Evolutionary conservation across 2,113 vertebrate species (phyloP).

Genomic region (Lipotes vexillifer): DNA sequence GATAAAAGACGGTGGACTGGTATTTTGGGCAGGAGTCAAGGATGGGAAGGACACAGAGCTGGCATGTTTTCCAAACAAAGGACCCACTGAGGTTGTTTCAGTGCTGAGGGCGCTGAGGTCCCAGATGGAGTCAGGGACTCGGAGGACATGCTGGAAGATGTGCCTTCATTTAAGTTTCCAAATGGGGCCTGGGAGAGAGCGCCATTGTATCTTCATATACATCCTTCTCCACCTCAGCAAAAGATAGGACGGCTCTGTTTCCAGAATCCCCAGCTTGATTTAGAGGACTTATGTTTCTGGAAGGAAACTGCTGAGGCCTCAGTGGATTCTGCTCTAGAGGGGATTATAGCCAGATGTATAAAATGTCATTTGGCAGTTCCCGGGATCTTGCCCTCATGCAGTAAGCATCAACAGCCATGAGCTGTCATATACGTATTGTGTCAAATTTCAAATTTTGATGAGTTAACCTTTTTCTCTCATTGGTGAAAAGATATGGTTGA

Average conservation of each 20-base stretch:
- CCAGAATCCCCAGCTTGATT: background rate
- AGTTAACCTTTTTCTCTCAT: background rate
- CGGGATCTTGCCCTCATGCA: background rate
- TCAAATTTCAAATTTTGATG: background rate
- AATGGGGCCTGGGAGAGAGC: background rate
- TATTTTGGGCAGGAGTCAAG: background rate
- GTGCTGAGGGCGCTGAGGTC: background rate
- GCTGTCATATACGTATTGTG: background rate
- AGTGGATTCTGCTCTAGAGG: background rate
- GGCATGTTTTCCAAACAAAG: background rate
- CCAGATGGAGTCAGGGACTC: background rate
- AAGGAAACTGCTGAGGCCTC: background rate
- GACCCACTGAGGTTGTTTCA: background rate
- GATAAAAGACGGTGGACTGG: background rate
- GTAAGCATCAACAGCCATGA: background rate
- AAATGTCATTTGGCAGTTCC: background rate
- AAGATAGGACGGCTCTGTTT: background rate
- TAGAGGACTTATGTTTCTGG: background rate
- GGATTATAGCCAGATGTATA: background rate
- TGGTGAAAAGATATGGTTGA: background rate
- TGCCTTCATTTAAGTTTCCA: background rate
- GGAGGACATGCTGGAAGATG: background rate
- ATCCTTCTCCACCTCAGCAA: background rate
- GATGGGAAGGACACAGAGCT: background rate
- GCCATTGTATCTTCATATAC: fast-evolving